Percentiles rank a stretch among this genome's conserved stretches.
Evolutionary conservation across 2,113 vertebrate species (phyloP).

Genomic region (Sander vitreus): DNA sequence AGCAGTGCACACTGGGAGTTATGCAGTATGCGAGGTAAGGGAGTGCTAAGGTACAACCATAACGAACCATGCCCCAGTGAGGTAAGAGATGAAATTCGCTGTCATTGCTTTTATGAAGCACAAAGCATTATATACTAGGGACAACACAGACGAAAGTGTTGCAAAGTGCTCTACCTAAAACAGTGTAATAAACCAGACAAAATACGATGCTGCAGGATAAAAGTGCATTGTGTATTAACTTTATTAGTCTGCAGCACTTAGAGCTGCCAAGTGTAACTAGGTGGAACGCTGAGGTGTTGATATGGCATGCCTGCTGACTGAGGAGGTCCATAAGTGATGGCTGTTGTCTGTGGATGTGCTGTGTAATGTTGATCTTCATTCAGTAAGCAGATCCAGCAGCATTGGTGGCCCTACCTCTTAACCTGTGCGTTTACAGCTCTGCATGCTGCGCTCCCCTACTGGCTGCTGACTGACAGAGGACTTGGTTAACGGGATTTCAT

Average conservation of each 20-base stretch:
- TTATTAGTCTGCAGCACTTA: conserved; percentile 55
- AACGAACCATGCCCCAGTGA: conserved; percentile 28
- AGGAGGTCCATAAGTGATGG: conserved; percentile 21
- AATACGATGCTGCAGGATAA: conserved; percentile 42
- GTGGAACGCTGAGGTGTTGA: conserved; percentile 31
- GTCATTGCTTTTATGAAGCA: conserved; percentile 57
- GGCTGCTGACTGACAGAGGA: conserved; percentile 69
- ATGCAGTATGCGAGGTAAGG: conserved; percentile 29
- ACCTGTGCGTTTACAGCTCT: conserved; percentile 65
- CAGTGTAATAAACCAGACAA: conserved; percentile 46
- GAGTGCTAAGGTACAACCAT: conserved; percentile 44
- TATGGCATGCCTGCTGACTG: conserved; percentile 37
- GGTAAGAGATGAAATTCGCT: conserved; percentile 42
- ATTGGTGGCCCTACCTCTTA: conserved; percentile 59
- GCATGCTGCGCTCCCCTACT: conserved; percentile 49
- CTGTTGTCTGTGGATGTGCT: conserved; percentile 32
- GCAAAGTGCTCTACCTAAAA: conserved; percentile 36
- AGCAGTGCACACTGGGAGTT: conserved; percentile 16
- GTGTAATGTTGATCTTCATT: conserved; percentile 41
- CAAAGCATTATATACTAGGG: conserved; percentile 46
- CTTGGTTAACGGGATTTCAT: conserved; percentile 76
- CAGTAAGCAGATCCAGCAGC: conserved; percentile 39
- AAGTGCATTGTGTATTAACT: conserved; percentile 39
- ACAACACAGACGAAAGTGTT: conserved; percentile 35
- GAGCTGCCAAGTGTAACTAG: conserved; percentile 39